Conservation (phyloP, 2,113 vertebrate genomes). For the Boleophthalmus pectinirostris region DNA sequence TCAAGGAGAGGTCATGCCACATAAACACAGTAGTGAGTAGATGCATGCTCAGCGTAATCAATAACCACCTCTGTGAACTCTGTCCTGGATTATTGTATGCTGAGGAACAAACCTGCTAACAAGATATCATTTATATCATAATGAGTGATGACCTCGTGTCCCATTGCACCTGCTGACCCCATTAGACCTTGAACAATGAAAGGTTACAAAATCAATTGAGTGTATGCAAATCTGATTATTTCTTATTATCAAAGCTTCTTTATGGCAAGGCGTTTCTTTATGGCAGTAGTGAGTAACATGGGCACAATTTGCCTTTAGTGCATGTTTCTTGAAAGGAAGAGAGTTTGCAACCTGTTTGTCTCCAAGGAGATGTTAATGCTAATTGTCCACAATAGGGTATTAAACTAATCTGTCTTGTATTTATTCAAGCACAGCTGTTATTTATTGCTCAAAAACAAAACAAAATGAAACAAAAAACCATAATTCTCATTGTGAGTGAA, state of each 20-base stretch:
- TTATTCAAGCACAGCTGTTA: too few species aligned
- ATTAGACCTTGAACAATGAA: constrained; percentile 4
- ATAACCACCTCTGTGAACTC: constrained; percentile 14
- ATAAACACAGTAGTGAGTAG: neutral
- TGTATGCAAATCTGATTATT: constrained; percentile 21
- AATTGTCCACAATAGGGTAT: too few species aligned
- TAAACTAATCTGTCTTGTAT: too few species aligned
- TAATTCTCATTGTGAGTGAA: too few species aligned
- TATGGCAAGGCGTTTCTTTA: too few species aligned
- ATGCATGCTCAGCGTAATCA: constrained; percentile 9
- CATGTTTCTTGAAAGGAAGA: too few species aligned
- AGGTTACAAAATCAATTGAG: constrained; percentile 39
- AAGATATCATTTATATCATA: neutral
- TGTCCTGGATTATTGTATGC: constrained; percentile 3
- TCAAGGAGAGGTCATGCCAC: constrained; percentile 15
- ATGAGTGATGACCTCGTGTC: neutral
- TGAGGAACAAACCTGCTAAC: neutral
- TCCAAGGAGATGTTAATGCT: too few species aligned
- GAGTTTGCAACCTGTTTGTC: too few species aligned
- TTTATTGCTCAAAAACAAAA: too few species aligned
- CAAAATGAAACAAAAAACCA: too few species aligned
- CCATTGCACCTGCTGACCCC: neutral
- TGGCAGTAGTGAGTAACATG: neutral
- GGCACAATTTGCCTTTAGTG: too few species aligned
- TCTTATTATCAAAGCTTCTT: neutral